Percentiles rank a stretch among this genome's conserved stretches.
phyloP scores from a whole-genome alignment of 2,113 vertebrate genomes.

The Artemisiospiza belli region DNA sequence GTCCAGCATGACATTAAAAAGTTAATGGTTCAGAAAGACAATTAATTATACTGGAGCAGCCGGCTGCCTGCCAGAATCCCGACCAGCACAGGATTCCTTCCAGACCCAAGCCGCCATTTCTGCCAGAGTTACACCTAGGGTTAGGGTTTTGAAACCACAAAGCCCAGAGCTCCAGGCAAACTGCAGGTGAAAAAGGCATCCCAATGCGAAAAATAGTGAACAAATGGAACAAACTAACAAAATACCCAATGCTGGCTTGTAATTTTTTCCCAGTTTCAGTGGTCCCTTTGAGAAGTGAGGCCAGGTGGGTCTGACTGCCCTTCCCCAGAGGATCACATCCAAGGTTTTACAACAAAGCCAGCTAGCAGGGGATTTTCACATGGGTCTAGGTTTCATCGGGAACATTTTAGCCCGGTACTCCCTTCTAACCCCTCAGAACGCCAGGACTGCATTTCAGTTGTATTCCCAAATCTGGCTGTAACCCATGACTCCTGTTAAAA shows the following conservation, averaged over 20 bases:
- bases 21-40: not conserved
- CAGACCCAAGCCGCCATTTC: no score
- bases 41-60: not conserved
- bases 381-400: constrained; percentile 49
- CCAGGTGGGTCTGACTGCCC: not conserved
- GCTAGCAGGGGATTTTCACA: constrained; percentile 42
- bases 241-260: not conserved
- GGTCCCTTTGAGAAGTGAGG: not conserved
- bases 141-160: no score
- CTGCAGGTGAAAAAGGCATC: not conserved
- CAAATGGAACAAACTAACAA: not conserved
- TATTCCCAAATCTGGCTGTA: constrained; percentile 46
- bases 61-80: no score
- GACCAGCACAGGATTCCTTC: no score
- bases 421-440: not conserved
- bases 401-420: not conserved
- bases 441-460: constrained; percentile 11
- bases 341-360: not conserved
- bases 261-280: not conserved
- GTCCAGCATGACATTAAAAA: not conserved
- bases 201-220: not conserved
- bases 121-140: no score
- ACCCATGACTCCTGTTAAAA: constrained; percentile 36
- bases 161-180: no score
- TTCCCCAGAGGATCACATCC: not conserved